These are phyloP conservation scores for Synergus laeviventris DNA, from an alignment of 2,888 invertebrate species.

Conservation along the genomic window DNA sequence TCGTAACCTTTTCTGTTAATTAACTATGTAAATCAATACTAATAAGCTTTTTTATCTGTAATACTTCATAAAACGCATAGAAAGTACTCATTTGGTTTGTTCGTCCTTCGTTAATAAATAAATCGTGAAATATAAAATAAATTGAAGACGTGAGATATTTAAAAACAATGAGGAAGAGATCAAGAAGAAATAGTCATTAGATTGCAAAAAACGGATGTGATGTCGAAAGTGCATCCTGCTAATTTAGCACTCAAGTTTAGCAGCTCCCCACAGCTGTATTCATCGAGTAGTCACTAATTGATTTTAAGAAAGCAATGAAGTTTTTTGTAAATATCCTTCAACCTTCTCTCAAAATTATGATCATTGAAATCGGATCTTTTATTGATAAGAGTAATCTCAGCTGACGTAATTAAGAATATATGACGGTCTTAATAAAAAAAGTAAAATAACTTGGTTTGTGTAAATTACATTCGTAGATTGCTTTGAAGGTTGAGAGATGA, in stretches of 20 bases:
- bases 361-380: background rate
- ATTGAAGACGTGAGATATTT: background rate
- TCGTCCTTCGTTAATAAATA: background rate
- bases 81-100: background rate
- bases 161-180: background rate
- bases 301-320: background rate
- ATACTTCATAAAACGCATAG: background rate
- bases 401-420: background rate
- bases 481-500: conserved; percentile 6
- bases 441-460: conserved; percentile 20
- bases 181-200: background rate
- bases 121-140: background rate
- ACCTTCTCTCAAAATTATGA: background rate
- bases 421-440: background rate
- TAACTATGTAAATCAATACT: background rate
- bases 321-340: background rate
- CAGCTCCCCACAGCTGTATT: background rate
- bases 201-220: background rate
- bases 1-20: background rate
- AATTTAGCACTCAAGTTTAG: background rate
- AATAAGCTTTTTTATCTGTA: background rate
- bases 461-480: background rate
- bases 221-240: background rate
- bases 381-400: background rate
- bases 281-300: background rate